Conservation (phyloP, 2,113 vertebrate genomes). For the Dipodomys ordii region DNA sequence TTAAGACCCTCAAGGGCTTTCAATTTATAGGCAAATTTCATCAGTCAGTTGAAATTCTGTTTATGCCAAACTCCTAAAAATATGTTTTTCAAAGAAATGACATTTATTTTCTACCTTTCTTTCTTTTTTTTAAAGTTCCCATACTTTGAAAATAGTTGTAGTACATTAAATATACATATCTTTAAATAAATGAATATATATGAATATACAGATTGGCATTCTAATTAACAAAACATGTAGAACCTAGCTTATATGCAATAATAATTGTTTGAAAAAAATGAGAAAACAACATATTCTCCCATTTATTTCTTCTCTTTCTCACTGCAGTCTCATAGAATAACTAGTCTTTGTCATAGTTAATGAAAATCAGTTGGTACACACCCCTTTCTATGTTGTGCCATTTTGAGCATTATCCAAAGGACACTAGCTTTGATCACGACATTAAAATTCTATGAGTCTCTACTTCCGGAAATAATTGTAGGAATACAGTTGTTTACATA, state of each 20-base stretch:
- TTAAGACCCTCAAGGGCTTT: neutral
- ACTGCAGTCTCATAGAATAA: neutral
- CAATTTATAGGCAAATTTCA: constrained; percentile 17
- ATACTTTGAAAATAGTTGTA: constrained; percentile 15
- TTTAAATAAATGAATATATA: neutral
- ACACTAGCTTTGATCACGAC: too few relatives aligned
- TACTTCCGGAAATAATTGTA: constrained; percentile 5
- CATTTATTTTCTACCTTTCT: neutral
- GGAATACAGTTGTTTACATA: neutral
- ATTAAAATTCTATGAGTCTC: neutral
- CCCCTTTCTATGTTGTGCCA: neutral
- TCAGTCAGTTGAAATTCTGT: neutral
- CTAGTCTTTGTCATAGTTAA: neutral
- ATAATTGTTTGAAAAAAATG: neutral
- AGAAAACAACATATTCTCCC: neutral
- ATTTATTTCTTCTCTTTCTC: neutral
- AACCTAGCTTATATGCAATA: neutral
- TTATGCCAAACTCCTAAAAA: neutral
- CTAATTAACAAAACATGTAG: neutral
- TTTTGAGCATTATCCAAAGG: neutral
- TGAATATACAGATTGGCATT: neutral
- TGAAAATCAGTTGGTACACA: neutral
- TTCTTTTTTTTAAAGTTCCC: constrained; percentile 8
- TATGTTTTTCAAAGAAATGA: neutral
- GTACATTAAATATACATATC: neutral